Evolutionary conservation across 2,797 vertebrate species (phyloP).

Genomic region (Cryptoblepharus egeriae): DNA sequence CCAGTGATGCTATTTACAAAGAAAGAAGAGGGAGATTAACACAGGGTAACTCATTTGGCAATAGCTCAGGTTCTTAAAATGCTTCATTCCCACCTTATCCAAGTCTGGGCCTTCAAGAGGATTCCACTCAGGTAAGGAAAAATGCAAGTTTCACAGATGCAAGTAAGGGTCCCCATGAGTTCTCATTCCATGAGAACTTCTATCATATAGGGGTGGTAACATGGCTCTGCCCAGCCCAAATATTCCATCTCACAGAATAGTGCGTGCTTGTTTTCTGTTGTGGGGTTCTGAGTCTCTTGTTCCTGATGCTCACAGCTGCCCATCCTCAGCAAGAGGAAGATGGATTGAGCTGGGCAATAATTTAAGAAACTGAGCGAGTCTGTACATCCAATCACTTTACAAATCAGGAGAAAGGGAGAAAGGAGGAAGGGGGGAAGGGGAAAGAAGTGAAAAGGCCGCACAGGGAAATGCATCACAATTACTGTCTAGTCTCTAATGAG

Average conservation of each 20-base stretch:
- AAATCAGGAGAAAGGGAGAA: slow-evolving; percentile 78
- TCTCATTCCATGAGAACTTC: background rate
- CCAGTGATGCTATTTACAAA: background rate
- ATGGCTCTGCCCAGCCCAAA: background rate
- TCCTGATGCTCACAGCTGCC: slow-evolving; percentile 35
- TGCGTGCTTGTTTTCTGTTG: background rate
- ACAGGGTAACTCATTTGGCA: background rate
- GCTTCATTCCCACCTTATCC: background rate
- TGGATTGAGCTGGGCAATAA: slow-evolving; percentile 75
- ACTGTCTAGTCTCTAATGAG: slow-evolving; percentile 79
- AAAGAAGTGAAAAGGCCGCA: slow-evolving; percentile 73
- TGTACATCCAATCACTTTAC: slow-evolving; percentile 81
- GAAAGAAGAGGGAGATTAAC: background rate
- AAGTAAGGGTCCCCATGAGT: background rate
- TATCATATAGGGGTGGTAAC: accelerated
- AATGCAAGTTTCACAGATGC: background rate
- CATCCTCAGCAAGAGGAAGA: slow-evolving; percentile 52
- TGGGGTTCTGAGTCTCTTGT: background rate
- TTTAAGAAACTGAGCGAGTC: slow-evolving; percentile 78
- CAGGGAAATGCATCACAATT: slow-evolving; percentile 82
- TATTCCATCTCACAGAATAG: background rate
- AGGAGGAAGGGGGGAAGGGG: slow-evolving; percentile 62
- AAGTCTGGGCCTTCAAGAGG: background rate
- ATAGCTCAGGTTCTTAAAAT: background rate
- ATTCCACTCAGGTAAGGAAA: background rate